phyloP scores from a whole-genome alignment of 2,113 vertebrate genomes.

The Hipposideros armiger region DNA sequence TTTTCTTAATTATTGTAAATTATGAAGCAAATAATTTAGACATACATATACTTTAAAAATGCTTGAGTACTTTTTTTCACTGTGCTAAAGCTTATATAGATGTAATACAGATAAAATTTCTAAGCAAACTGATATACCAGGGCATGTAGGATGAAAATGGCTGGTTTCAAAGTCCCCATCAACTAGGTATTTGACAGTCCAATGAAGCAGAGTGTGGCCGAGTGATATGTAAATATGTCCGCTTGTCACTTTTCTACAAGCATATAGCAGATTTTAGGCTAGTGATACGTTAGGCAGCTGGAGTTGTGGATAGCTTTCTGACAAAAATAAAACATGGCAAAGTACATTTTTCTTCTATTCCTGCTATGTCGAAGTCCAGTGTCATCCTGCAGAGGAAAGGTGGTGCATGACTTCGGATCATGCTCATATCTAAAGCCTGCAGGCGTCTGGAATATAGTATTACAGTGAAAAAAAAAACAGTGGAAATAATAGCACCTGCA shows the following conservation, averaged over 20 bases:
- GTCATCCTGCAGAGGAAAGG: slow-evolving; percentile 18
- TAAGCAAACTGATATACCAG: neutral
- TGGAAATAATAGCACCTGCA: neutral
- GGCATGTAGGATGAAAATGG: slow-evolving; percentile 10
- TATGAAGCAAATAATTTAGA: neutral
- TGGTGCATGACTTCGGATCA: neutral
- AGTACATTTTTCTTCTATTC: slow-evolving; percentile 51
- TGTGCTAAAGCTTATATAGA: neutral
- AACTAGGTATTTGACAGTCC: slow-evolving; percentile 49
- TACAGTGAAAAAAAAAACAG: neutral
- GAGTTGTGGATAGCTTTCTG: slow-evolving; percentile 66
- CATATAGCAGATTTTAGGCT: slow-evolving; percentile 46
- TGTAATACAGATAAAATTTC: neutral
- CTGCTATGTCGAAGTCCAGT: slow-evolving; percentile 52
- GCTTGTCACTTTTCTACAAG: slow-evolving; percentile 68
- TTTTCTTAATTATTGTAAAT: neutral
- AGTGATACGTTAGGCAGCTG: slow-evolving; percentile 74
- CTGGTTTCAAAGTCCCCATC: neutral
- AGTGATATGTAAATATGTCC: slow-evolving; percentile 77
- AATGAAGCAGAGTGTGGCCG: slow-evolving; percentile 26
- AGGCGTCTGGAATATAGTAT: neutral
- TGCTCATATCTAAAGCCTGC: neutral
- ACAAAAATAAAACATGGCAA: slow-evolving; percentile 79
- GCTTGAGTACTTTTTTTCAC: neutral
- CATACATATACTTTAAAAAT: neutral